These are phyloP conservation scores for Plodia interpunctella DNA, from an alignment of 1,140 invertebrate species.

Conservation along the genomic window DNA sequence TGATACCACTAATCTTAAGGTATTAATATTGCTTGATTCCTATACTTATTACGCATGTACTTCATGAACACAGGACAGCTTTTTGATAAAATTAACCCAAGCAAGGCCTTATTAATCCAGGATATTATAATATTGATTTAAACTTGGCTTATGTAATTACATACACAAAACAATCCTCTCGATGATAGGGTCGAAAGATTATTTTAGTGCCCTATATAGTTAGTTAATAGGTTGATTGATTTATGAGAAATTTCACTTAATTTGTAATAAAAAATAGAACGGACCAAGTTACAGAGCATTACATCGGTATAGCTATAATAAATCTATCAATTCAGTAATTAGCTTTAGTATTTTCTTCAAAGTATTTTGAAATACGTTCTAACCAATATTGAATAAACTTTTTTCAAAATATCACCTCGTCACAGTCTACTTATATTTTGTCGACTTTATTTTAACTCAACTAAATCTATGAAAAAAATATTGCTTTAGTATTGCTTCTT, in stretches of 20 bases:
- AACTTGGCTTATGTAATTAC: not conserved
- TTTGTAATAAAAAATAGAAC: not conserved
- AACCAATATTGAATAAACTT: not conserved
- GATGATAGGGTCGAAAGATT: not conserved
- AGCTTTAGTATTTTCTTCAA: not conserved
- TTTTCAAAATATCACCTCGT: slow-evolving; percentile 26
- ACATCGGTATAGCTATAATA: not conserved
- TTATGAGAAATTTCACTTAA: no score
- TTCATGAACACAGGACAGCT: not conserved
- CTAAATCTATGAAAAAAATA: slow-evolving; percentile 32
- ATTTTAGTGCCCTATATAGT: no score
- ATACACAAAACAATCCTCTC: not conserved
- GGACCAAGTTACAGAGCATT: not conserved
- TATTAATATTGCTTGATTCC: not conserved
- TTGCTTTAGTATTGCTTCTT: slow-evolving; percentile 39
- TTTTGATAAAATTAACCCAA: not conserved
- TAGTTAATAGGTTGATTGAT: no score
- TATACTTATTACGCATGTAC: not conserved
- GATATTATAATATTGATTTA: no score
- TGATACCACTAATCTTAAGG: not conserved
- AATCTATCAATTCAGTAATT: not conserved
- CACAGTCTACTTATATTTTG: slow-evolving; percentile 33
- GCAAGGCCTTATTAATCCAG: no score
- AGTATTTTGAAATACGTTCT: not conserved
- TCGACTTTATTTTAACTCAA: slow-evolving; percentile 22